phyloP scores from a whole-genome alignment of 2,888 invertebrate genomes.

The Anarsia innoxiella region DNA sequence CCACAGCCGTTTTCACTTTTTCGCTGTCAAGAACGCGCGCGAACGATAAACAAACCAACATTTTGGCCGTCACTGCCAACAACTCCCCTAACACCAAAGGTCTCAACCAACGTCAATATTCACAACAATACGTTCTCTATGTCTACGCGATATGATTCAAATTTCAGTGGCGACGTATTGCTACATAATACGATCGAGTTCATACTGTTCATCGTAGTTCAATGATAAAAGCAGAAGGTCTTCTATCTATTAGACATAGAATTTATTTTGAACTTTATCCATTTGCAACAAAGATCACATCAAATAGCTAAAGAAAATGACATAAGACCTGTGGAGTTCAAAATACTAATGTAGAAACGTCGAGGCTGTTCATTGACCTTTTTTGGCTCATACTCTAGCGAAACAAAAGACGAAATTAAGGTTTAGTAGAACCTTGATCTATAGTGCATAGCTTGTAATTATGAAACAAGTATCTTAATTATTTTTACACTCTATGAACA shows the following conservation, averaged over 20 bases:
- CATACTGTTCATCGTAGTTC: slow-evolving; percentile 36
- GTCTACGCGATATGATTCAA: slow-evolving; percentile 36
- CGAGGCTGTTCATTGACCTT: slow-evolving; percentile 76
- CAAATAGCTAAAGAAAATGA: slow-evolving; percentile 26
- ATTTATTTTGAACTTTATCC: slow-evolving; percentile 48
- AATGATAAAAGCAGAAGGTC: slow-evolving; percentile 47
- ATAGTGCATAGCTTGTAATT: slow-evolving; percentile 37
- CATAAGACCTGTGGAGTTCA: slow-evolving; percentile 39
- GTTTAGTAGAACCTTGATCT: slow-evolving; percentile 63
- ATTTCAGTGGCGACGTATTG: slow-evolving; percentile 35
- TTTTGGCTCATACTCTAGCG: slow-evolving; percentile 67
- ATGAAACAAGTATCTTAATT: too few relatives aligned
- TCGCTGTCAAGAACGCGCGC: slow-evolving; percentile 73
- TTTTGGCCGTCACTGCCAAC: slow-evolving; percentile 67
- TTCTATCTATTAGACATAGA: slow-evolving; percentile 28
- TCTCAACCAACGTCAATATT: slow-evolving; percentile 28
- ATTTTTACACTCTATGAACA: too few relatives aligned
- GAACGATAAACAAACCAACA: slow-evolving; percentile 73
- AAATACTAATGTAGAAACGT: slow-evolving; percentile 58
- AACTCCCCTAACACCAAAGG: slow-evolving; percentile 27
- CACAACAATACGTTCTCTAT: slow-evolving; percentile 36
- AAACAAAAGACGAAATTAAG: slow-evolving; percentile 69
- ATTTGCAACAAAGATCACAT: slow-evolving; percentile 32
- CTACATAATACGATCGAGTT: slow-evolving; percentile 34
- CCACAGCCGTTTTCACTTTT: slow-evolving; percentile 73